These are phyloP conservation scores for Mythimna lalbum DNA, from an alignment of 2,888 invertebrate genomes.

Conservation along the genomic window DNA sequence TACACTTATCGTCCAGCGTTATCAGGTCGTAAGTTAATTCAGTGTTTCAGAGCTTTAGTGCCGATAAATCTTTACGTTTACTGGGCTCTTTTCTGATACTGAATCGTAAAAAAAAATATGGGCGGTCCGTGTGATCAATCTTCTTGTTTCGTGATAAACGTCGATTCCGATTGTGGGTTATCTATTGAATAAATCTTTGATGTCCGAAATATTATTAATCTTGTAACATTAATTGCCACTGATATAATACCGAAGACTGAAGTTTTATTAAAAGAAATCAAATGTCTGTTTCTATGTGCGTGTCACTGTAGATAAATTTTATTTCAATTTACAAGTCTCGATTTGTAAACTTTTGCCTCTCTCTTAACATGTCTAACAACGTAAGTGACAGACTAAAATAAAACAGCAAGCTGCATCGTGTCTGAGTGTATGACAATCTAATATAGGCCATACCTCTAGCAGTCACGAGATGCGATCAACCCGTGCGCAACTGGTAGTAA, in stretches of 20 bases:
- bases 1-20: conserved; percentile 39
- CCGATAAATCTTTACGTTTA: conserved; percentile 50
- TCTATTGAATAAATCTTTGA: conserved; percentile 46
- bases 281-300: neutral
- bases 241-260: conserved; percentile 12
- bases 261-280: neutral
- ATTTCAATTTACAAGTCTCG: neutral
- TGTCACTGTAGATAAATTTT: neutral
- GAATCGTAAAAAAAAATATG: conserved; percentile 37
- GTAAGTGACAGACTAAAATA: conserved; percentile 55
- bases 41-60: conserved; percentile 48
- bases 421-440: conserved; percentile 54
- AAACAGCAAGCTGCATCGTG: conserved; percentile 56
- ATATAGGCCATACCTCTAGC: conserved; percentile 58
- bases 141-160: conserved; percentile 37
- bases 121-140: conserved; percentile 36
- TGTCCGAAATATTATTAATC: conserved; percentile 17
- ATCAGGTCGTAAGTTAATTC: conserved; percentile 57
- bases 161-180: conserved; percentile 30
- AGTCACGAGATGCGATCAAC: conserved; percentile 52
- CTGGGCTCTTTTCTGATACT: conserved; percentile 37
- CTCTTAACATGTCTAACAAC: conserved; percentile 30
- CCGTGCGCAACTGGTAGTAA: conserved; percentile 57
- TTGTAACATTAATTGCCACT: conserved; percentile 12
- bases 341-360: conserved; percentile 13